Percentiles rank a stretch among this genome's conserved stretches.
These are phyloP conservation scores for Vanacampus margaritifer DNA, from an alignment of 2,113 vertebrate genomes.

Conservation along the genomic window DNA sequence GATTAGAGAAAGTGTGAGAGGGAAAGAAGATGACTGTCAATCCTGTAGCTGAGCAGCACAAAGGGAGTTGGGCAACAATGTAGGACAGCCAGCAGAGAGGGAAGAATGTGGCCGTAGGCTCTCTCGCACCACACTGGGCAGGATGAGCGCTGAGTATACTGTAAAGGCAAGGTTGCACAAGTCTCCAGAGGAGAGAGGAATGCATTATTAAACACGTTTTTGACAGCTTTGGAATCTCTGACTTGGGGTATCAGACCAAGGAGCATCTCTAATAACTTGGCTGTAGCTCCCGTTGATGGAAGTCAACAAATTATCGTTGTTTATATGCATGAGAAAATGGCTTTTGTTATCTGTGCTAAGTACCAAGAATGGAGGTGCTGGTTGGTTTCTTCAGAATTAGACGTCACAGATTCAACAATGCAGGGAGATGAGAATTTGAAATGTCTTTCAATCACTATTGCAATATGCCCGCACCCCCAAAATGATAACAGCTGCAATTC, in stretches of 20 bases:
- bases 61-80: constrained; percentile 36
- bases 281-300: background rate
- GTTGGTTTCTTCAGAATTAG: background rate
- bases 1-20: constrained; percentile 26
- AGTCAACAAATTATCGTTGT: background rate
- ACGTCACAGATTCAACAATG: background rate
- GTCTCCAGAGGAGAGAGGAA: constrained; percentile 35
- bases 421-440: background rate
- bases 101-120: constrained; percentile 35
- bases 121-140: constrained; percentile 23
- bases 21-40: constrained; percentile 15
- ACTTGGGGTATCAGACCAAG: constrained; percentile 13
- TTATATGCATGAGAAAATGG: constrained; percentile 7
- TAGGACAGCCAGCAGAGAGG: constrained; percentile 36
- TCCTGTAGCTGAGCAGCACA: constrained; percentile 20
- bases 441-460: background rate
- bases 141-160: constrained; percentile 30
- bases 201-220: constrained; percentile 50
- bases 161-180: constrained; percentile 27
- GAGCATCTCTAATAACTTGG: constrained; percentile 17
- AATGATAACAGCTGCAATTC: background rate
- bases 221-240: constrained; percentile 34
- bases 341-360: constrained; percentile 3
- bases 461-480: background rate
- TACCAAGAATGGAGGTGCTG: background rate